These are phyloP conservation scores for Diploptera punctata DNA, from an alignment of 2,888 invertebrate species.

Conservation along the genomic window DNA sequence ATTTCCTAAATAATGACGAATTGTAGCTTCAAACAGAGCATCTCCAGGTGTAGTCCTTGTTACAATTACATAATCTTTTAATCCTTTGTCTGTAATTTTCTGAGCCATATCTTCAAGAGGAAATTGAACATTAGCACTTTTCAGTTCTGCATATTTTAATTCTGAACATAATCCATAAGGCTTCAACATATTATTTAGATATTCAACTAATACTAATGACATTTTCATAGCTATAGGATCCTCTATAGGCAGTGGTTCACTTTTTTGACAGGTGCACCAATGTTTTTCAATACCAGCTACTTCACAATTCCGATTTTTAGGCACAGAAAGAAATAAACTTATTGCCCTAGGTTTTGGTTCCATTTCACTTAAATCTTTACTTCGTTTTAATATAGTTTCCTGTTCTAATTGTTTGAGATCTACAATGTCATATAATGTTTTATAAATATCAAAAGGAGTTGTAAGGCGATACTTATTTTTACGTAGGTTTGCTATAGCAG, in stretches of 20 bases:
- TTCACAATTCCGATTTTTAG: slow-evolving; percentile 74
- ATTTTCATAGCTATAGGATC: slow-evolving; percentile 64
- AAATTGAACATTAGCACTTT: slow-evolving; percentile 66
- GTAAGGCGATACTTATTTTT: slow-evolving; percentile 74
- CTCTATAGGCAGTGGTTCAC: slow-evolving; percentile 61
- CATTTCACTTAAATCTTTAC: slow-evolving; percentile 45
- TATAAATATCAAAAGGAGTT: slow-evolving; percentile 84
- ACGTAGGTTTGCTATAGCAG: slow-evolving; percentile 68
- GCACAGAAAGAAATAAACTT: slow-evolving; percentile 79
- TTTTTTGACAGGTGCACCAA: slow-evolving; percentile 88
- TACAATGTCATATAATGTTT: slow-evolving; percentile 75
- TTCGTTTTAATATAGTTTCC: slow-evolving; percentile 54
- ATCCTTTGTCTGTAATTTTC: slow-evolving; percentile 51
- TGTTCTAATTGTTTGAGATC: slow-evolving; percentile 58
- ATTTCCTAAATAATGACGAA: slow-evolving; percentile 57
- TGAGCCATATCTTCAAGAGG: slow-evolving; percentile 24
- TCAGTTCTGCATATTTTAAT: slow-evolving; percentile 66
- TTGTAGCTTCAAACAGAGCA: slow-evolving; percentile 81
- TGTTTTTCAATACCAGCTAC: slow-evolving; percentile 80
- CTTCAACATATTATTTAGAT: slow-evolving; percentile 69
- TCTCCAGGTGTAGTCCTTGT: slow-evolving; percentile 69
- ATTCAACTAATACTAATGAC: slow-evolving; percentile 65
- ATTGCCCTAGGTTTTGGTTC: slow-evolving; percentile 60
- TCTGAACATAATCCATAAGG: slow-evolving; percentile 69
- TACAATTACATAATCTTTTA: slow-evolving; percentile 62